These are phyloP conservation scores for Tinea trinotella DNA, from an alignment of 2,888 invertebrate genomes.

Conservation along the genomic window DNA sequence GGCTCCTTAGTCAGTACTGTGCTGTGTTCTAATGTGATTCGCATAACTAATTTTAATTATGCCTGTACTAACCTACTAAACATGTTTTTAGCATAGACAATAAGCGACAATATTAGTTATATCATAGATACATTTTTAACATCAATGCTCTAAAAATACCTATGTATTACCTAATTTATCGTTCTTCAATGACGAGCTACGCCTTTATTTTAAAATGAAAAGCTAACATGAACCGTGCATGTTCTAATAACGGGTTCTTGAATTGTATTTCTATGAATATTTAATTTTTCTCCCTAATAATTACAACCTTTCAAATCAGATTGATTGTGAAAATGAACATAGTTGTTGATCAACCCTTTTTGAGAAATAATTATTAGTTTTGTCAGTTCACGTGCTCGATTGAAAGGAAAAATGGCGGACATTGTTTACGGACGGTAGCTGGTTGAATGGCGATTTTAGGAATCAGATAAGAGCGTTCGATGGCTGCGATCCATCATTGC, in stretches of 20 bases:
- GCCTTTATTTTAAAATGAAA: too few relatives aligned
- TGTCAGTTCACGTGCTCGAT: background rate
- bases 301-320: background rate
- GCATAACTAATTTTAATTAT: too few relatives aligned
- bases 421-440: constrained; percentile 10
- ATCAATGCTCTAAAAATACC: too few relatives aligned
- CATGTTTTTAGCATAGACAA: too few relatives aligned
- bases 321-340: background rate
- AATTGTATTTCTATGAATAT: background rate
- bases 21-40: too few relatives aligned
- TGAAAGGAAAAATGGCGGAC: constrained; percentile 4
- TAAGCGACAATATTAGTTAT: too few relatives aligned
- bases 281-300: background rate
- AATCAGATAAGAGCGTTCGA: constrained; percentile 45
- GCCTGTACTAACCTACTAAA: too few relatives aligned
- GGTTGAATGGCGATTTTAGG: constrained; percentile 43
- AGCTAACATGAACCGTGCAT: too few relatives aligned
- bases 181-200: too few relatives aligned
- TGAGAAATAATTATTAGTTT: constrained; percentile 1
- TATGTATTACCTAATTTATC: too few relatives aligned
- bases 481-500: constrained; percentile 52
- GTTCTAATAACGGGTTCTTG: background rate
- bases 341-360: constrained; percentile 10
- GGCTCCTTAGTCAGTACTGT: too few relatives aligned
- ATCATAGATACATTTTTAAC: too few relatives aligned